phyloP scores from a whole-genome alignment of 23 tunicate species.

The Botrylloides violaceus region DNA sequence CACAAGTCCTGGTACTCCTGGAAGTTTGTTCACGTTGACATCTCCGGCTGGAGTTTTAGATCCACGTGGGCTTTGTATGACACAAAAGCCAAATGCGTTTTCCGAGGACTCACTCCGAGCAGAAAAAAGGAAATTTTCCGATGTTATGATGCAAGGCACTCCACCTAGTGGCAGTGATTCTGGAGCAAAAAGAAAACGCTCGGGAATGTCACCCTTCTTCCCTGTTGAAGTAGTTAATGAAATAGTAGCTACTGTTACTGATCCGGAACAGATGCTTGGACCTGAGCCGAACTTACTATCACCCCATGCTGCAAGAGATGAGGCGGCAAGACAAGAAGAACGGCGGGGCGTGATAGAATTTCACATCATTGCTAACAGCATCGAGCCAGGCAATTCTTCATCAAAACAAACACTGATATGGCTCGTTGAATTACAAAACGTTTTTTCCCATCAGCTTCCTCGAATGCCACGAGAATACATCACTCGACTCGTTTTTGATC shows the following conservation, averaged over 20 bases:
- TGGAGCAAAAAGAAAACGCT: conserved; percentile 15
- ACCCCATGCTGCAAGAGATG: conserved; percentile 88
- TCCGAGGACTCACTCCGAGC: conserved; percentile 16
- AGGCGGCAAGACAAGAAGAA: conserved; percentile 87
- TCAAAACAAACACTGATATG: conserved; percentile 65
- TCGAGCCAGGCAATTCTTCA: conserved; percentile 26
- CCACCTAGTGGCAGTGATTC: neutral
- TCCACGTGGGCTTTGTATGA: neutral
- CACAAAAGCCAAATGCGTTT: neutral
- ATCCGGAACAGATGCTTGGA: conserved; percentile 85
- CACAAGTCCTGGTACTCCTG: conserved; percentile 85
- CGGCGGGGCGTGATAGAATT: conserved; percentile 87
- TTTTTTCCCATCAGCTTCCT: conserved; percentile 80
- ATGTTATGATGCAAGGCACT: conserved; percentile 12
- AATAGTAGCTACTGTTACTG: conserved; percentile 66
- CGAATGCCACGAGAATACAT: conserved; percentile 94
- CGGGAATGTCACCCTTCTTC: conserved; percentile 20
- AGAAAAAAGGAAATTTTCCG: conserved; percentile 36
- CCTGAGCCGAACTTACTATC: conserved; percentile 75
- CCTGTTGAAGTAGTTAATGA: conserved; percentile 79
- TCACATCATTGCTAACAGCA: conserved; percentile 77
- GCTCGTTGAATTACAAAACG: conserved; percentile 87
- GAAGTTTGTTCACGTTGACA: conserved; percentile 57
- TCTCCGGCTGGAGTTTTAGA: conserved; percentile 48
- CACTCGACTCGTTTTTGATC: conserved; percentile 83